Conservation (phyloP, 2,797 vertebrate species). For the Lithobates sylvaticus region DNA sequence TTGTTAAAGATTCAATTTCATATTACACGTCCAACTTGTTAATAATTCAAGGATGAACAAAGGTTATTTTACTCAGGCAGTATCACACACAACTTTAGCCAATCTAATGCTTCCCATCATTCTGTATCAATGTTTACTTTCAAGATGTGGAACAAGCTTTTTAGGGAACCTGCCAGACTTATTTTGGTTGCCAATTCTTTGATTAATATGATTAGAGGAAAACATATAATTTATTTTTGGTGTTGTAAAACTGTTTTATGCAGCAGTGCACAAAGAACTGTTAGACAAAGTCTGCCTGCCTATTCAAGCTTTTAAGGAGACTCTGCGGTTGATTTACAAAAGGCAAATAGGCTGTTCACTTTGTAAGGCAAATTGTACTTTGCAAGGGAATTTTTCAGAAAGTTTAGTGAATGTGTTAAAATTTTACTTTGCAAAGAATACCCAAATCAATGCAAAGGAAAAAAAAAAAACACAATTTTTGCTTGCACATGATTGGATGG, state of each 20-base stretch:
- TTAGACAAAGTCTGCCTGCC: no score
- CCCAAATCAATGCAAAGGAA: no score
- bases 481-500: no score
- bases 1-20: constrained; percentile 3
- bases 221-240: neutral
- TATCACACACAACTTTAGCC: neutral
- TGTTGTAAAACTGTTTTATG: neutral
- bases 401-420: no score
- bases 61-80: neutral
- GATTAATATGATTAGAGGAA: neutral
- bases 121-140: neutral
- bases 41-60: neutral
- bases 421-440: no score
- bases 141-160: neutral
- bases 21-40: neutral
- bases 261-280: neutral
- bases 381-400: no score
- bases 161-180: neutral
- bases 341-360: no score
- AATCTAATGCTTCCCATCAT: neutral
- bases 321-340: no score
- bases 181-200: neutral
- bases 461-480: no score
- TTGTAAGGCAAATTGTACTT: no score
- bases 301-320: no score